These are phyloP conservation scores for Florisuga fusca DNA, from an alignment of 2,797 vertebrate genomes.

Conservation along the genomic window DNA sequence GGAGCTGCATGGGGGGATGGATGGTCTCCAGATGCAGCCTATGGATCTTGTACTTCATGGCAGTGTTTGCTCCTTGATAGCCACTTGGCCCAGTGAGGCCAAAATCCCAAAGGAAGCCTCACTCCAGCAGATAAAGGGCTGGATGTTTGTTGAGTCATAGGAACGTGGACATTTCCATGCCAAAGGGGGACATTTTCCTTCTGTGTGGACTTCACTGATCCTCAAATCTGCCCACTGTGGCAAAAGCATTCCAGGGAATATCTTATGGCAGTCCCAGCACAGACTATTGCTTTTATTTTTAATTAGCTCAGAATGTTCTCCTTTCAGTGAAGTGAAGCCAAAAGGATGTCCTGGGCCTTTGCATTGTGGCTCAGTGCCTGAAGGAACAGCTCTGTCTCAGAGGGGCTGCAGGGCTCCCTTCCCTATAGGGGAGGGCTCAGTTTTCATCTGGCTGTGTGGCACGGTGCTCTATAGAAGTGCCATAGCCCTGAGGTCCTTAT, in stretches of 20 bases:
- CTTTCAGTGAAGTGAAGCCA: background rate
- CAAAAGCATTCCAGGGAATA: background rate
- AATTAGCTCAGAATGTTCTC: slow-evolving; percentile 7
- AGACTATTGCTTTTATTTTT: background rate
- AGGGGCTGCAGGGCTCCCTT: background rate
- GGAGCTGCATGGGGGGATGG: background rate
- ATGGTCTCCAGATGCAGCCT: background rate
- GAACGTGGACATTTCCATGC: background rate
- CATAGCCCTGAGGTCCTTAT: background rate
- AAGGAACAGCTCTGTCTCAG: background rate
- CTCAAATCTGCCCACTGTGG: background rate
- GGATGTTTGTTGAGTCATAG: background rate
- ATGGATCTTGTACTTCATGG: rapidly evolving
- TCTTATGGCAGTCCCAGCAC: background rate
- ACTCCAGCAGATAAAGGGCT: background rate
- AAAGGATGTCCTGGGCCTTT: background rate
- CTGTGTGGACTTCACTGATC: background rate
- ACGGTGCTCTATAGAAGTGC: background rate
- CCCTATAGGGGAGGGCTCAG: background rate
- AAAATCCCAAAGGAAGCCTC: background rate
- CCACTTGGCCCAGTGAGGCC: background rate
- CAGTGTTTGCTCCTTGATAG: background rate
- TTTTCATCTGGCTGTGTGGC: background rate
- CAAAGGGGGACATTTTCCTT: background rate
- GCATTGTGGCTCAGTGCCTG: background rate